Conservation (phyloP, 2,888 invertebrate species). For the Drosophila anomalata region DNA sequence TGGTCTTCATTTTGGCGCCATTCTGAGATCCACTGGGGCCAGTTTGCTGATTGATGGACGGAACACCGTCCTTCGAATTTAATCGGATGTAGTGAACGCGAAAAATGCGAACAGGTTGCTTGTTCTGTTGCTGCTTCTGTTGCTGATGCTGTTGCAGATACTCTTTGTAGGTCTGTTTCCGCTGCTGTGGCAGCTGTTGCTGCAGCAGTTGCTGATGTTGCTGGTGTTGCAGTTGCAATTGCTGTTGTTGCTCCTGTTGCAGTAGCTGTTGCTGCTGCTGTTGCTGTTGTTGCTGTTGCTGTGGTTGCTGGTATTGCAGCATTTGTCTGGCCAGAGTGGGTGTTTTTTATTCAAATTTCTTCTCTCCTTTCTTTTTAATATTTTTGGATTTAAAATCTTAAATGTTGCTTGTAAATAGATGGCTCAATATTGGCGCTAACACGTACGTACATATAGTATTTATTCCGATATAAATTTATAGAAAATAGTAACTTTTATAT, state of each 20-base stretch:
- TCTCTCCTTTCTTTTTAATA: slow-evolving; percentile 14
- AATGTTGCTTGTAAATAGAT: slow-evolving; percentile 29
- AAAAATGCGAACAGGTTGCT: slow-evolving; percentile 72
- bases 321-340: slow-evolving; percentile 49
- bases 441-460: slow-evolving; percentile 19
- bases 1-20: slow-evolving; percentile 86
- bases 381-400: slow-evolving; percentile 29
- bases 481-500: slow-evolving; percentile 71
- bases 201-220: slow-evolving; percentile 48
- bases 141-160: slow-evolving; percentile 49
- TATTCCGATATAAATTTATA: slow-evolving; percentile 39
- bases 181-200: slow-evolving; percentile 47
- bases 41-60: slow-evolving; percentile 50
- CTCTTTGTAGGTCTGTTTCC: slow-evolving; percentile 57
- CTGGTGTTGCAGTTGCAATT: slow-evolving; percentile 53
- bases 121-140: slow-evolving; percentile 42
- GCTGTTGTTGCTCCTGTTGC: slow-evolving; percentile 47
- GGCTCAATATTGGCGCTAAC: slow-evolving; percentile 1
- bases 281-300: slow-evolving; percentile 55
- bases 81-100: slow-evolving; percentile 79
- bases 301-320: slow-evolving; percentile 73
- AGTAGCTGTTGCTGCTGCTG: slow-evolving; percentile 48
- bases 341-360: slow-evolving; percentile 24
- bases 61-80: slow-evolving; percentile 76
- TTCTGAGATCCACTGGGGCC: slow-evolving; percentile 31